Evolutionary conservation across 2,888 invertebrate genomes (phyloP).

Genomic region (Pterobdella sp.): DNA sequence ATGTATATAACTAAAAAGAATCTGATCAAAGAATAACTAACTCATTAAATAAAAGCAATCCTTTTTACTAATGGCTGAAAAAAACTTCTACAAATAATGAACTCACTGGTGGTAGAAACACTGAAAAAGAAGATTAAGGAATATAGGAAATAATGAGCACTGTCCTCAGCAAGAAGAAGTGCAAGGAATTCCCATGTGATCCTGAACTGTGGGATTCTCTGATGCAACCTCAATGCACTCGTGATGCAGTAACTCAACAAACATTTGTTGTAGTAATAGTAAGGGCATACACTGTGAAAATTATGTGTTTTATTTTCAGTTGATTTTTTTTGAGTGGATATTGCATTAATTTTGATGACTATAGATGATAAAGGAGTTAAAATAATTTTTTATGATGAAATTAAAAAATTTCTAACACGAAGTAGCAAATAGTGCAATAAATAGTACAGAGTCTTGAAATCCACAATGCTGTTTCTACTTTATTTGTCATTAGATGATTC

Average conservation of each 20-base stretch:
- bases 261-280: conserved; percentile 65
- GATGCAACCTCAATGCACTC: conserved; percentile 86
- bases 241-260: conserved; percentile 86
- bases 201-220: conserved; percentile 73
- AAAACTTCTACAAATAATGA: no score
- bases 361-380: neutral
- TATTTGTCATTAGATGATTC: conserved; percentile 62
- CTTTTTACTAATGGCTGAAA: no score
- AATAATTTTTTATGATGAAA: neutral
- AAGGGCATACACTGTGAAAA: conserved; percentile 59
- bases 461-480: conserved; percentile 80
- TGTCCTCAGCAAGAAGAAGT: conserved; percentile 66
- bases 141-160: conserved; percentile 91
- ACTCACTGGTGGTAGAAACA: conserved; percentile 77
- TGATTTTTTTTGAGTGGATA: neutral
- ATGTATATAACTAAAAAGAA: neutral
- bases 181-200: conserved; percentile 75
- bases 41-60: neutral
- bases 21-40: neutral
- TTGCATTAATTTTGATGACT: neutral
- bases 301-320: neutral
- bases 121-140: conserved; percentile 87
- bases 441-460: conserved; percentile 69
- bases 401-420: conserved; percentile 26
- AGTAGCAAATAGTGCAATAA: conserved; percentile 34